Evolutionary conservation across 2,797 vertebrate genomes (phyloP).

Genomic region (Percopsis omiscomaycus): DNA sequence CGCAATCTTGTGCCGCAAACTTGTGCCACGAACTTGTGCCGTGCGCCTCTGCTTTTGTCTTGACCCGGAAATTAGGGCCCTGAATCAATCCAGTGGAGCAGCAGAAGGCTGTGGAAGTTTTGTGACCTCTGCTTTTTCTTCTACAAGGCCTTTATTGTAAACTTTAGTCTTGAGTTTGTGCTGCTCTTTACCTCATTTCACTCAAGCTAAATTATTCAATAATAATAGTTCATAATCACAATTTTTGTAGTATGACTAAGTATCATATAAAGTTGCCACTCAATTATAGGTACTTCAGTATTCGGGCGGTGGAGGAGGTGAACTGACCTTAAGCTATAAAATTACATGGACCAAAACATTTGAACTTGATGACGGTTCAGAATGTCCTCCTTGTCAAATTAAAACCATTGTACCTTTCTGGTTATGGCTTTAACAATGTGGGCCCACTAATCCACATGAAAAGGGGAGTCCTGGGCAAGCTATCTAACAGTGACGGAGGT

Average conservation of each 20-base stretch:
- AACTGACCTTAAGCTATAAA: slow-evolving; percentile 48
- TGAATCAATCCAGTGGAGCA: no score
- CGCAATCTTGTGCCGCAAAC: no score
- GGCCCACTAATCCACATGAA: slow-evolving; percentile 52
- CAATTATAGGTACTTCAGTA: slow-evolving; percentile 43
- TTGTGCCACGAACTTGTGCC: no score
- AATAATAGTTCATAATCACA: slow-evolving; percentile 42
- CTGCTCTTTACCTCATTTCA: no score
- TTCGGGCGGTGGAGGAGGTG: slow-evolving; percentile 34
- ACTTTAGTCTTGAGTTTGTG: no score
- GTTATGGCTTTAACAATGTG: slow-evolving; percentile 56
- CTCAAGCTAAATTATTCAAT: slow-evolving; percentile 33
- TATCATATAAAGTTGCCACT: slow-evolving; percentile 32
- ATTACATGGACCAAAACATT: slow-evolving; percentile 71
- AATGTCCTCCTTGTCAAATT: slow-evolving; percentile 61
- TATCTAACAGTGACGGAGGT: slow-evolving; percentile 60
- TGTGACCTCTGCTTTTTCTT: no score
- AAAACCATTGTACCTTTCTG: slow-evolving; percentile 59
- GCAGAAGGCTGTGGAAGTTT: no score
- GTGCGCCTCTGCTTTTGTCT: no score
- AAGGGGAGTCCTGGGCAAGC: slow-evolving; percentile 63
- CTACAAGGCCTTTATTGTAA: no score
- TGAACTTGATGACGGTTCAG: slow-evolving; percentile 57
- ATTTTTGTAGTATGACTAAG: no score
- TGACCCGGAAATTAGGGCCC: no score